Conservation (phyloP, 2,113 vertebrate species). For the Ancistrus triradiatus region DNA sequence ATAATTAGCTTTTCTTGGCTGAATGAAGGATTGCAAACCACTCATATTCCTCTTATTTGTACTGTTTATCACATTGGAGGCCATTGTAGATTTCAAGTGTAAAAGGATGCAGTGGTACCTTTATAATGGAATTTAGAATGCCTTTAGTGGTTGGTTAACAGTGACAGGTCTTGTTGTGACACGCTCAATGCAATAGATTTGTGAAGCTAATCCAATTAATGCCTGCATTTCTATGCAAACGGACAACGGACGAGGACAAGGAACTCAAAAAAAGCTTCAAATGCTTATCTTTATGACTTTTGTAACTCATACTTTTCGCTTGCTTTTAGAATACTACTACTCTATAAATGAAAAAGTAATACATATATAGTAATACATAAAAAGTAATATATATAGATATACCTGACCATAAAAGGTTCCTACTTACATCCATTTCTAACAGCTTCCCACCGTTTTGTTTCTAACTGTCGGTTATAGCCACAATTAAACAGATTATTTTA, state of each 20-base stretch:
- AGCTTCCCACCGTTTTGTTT: neutral
- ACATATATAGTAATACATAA: no score
- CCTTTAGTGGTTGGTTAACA: conserved; percentile 41
- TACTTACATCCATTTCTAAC: no score
- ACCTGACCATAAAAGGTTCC: no score
- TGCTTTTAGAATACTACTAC: no score
- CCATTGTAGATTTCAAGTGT: conserved; percentile 23
- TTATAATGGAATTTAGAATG: conserved; percentile 10
- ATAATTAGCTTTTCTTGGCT: conserved; percentile 42
- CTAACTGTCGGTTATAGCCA: conserved; percentile 1
- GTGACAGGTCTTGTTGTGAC: conserved; percentile 48
- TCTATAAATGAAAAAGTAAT: no score
- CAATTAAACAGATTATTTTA: neutral
- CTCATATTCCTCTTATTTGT: conserved; percentile 23
- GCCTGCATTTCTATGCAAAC: conserved; percentile 44
- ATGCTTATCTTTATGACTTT: conserved; percentile 37
- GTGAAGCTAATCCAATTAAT: conserved; percentile 46
- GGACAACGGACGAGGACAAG: conserved; percentile 31
- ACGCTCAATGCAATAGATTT: conserved; percentile 43
- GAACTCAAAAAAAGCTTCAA: conserved; percentile 40
- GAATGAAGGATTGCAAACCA: conserved; percentile 26
- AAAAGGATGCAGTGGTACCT: no score
- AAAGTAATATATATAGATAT: no score
- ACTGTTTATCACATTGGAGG: conserved; percentile 12
- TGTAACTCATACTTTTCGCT: conserved; percentile 34